phyloP scores from a whole-genome alignment of 23 tunicate species.

The Styela clava region DNA sequence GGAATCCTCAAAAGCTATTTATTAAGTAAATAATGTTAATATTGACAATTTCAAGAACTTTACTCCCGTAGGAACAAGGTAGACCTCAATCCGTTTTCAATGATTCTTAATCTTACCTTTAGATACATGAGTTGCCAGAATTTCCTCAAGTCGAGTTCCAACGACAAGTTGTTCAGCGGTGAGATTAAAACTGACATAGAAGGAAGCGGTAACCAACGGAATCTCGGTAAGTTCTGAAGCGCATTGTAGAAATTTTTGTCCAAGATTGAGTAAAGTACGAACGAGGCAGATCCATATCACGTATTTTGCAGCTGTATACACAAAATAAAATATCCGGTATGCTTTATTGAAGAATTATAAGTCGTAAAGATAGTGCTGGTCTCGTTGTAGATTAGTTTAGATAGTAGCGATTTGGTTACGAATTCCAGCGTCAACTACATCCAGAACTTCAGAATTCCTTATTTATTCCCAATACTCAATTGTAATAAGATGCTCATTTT shows the following conservation, averaged over 20 bases:
- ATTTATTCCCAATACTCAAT: too few species aligned
- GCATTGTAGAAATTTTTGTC: conserved; percentile 79
- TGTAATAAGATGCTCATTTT: too few species aligned
- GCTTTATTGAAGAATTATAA: too few species aligned
- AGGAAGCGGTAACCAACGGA: conserved; percentile 61
- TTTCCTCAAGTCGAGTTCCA: conserved; percentile 61
- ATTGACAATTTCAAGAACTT: too few species aligned
- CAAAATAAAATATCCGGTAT: background rate
- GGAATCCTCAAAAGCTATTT: too few species aligned
- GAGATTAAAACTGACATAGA: conserved; percentile 66
- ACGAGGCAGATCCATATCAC: conserved; percentile 90
- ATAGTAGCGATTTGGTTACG: too few species aligned
- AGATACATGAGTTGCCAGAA: conserved; percentile 79
- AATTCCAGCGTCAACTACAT: too few species aligned
- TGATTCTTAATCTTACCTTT: conserved; percentile 74
- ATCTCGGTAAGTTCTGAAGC: conserved; percentile 87
- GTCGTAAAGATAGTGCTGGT: too few species aligned
- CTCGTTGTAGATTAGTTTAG: too few species aligned
- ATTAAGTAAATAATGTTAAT: too few species aligned
- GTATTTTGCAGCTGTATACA: conserved; percentile 66
- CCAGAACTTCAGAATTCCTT: too few species aligned
- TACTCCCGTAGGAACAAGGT: too few species aligned
- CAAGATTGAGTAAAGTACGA: conserved; percentile 79
- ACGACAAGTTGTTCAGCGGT: conserved; percentile 73
- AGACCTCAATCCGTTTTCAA: background rate